These are phyloP conservation scores for Exocentrus adspersus DNA, from an alignment of 2,888 invertebrate genomes.

Conservation along the genomic window DNA sequence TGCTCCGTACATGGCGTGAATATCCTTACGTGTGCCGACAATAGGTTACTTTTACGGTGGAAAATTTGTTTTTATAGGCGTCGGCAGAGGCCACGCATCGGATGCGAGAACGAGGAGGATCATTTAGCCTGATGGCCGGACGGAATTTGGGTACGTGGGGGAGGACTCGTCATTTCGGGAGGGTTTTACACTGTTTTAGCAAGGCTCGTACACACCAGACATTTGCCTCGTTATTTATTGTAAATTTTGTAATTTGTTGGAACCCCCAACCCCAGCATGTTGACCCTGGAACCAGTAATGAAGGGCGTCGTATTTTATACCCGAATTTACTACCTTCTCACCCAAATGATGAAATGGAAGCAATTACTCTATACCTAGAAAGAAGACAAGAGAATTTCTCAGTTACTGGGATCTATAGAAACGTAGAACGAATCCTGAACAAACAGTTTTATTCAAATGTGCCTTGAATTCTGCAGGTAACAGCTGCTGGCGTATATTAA, in stretches of 20 bases:
- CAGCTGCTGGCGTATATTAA: constrained; percentile 7
- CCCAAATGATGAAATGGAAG: too few species aligned
- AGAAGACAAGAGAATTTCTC: too few species aligned
- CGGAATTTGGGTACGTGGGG: neutral
- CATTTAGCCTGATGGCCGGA: neutral
- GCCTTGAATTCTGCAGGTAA: constrained; percentile 12
- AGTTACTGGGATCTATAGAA: too few species aligned
- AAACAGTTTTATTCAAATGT: constrained; percentile 7
- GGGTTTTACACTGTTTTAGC: neutral
- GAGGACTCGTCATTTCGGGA: neutral
- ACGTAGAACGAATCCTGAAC: constrained; percentile 6
- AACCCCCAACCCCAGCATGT: too few species aligned
- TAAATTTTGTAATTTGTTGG: neutral
- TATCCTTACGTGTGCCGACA: constrained; percentile 23
- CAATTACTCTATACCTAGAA: too few species aligned
- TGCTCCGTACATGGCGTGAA: constrained; percentile 37
- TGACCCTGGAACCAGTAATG: too few species aligned
- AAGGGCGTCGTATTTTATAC: too few species aligned
- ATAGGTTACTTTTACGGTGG: constrained; percentile 19
- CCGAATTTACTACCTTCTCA: too few species aligned
- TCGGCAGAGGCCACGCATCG: constrained; percentile 1
- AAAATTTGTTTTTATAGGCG: constrained; percentile 14
- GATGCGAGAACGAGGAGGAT: neutral
- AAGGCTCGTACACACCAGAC: neutral
- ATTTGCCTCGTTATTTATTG: neutral